Base-by-base conservation (phyloP, 37 sponge, comb jelly and placozoan genomes). In the Haliclona indistincta region DNA sequence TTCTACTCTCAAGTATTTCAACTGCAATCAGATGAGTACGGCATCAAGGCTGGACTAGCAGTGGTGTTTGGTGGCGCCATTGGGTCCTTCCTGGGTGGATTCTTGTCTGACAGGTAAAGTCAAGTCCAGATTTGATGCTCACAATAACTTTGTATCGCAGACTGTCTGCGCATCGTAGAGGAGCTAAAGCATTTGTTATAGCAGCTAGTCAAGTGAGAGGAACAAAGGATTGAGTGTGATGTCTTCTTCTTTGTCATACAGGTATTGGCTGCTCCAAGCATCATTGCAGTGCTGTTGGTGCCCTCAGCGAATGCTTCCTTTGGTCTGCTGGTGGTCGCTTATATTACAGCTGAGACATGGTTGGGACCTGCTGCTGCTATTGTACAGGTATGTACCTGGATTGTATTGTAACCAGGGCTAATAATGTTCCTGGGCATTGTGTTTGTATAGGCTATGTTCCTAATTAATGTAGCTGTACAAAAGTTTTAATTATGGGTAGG, bases 291-390 rank as follows among this genome's bases (percentile, higher is more conserved):
- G 17, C 39, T 89, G 35, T 29, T 94, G 47, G 94, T 81, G 23
- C 89, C 89, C 0, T 73, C 61, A 33, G 77, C 92, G 3, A 41
- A 64, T 22, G 54, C 73, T 53, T 91, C 94, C 5, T 94, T 87
- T 73, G 90, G 96, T 1, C 40, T 97, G 28, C 85, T 93, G 11
- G 68, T 86, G 38, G 19, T 91, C 26, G 94, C 97, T 28, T 89
- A 86, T 47, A 37, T 94, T 58, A 94, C 94, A 26, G 94, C 94
- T 17, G 94, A 94, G 54, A 94, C 94, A 6, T 94, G 94, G 94
- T 72, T 94, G n/a, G 88, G 88, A 64, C 88, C 92, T 38, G 91
- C 91, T 43, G 91, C 91, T 29, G 86, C 91, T 26, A 78, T 91
- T 67, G 91, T 86, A 15, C 91, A 91, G 75, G 91, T 91, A 54